A percentile compares a stretch with the other conserved stretches of the same genome.
These are phyloP conservation scores for Triplophysa rosa DNA, from an alignment of 2,113 vertebrate species.

Conservation along the genomic window DNA sequence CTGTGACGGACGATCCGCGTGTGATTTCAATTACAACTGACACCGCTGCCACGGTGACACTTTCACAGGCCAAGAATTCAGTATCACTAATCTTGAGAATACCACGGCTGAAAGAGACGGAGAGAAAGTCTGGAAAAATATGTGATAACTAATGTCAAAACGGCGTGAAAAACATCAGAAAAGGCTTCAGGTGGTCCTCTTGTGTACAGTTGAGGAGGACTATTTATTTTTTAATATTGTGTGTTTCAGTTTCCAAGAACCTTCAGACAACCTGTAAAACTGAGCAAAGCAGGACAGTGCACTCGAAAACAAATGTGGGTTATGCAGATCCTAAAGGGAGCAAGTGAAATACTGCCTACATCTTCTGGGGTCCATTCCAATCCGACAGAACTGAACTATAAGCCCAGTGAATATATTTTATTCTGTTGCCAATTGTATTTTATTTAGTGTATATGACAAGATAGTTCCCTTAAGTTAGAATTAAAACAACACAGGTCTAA, in stretches of 20 bases:
- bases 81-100: background rate
- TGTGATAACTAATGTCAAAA: constrained; percentile 1
- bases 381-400: no score
- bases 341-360: background rate
- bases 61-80: constrained; percentile 28
- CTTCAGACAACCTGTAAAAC: background rate
- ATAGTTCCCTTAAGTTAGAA: no score
- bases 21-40: constrained; percentile 41
- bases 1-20: constrained; percentile 49
- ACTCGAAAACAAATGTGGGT: background rate
- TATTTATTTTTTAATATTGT: background rate
- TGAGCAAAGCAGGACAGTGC: background rate
- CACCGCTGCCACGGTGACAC: constrained; percentile 39
- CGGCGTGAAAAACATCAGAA: background rate
- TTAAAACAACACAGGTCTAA: no score
- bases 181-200: background rate
- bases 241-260: background rate
- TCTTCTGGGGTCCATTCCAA: background rate
- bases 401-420: no score
- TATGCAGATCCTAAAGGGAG: background rate
- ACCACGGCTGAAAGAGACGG: background rate
- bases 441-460: no score
- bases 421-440: no score
- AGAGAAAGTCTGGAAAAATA: constrained; percentile 9
- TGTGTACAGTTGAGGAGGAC: no score